Conservation (phyloP, 2,888 invertebrate genomes). For the Melanostoma mellinum region DNA sequence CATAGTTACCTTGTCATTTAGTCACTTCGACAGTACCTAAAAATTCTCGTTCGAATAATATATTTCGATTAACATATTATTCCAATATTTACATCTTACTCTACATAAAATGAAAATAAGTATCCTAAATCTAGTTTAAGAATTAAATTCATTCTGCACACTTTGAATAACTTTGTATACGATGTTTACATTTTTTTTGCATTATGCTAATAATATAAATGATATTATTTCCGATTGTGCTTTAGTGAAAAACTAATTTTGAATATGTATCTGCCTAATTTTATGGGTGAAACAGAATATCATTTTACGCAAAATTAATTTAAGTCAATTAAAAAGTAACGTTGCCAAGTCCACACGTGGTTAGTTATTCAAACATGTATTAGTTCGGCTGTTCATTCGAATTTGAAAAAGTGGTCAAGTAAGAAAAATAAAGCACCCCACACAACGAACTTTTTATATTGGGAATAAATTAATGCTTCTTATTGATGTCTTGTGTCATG, state of each 20-base stretch:
- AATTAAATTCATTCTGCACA: too few species aligned
- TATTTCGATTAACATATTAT: too few species aligned
- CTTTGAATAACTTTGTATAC: not conserved
- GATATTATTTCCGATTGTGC: not conserved
- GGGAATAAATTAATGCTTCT: not conserved
- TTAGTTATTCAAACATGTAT: not conserved
- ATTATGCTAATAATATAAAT: not conserved
- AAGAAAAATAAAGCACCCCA: too few species aligned
- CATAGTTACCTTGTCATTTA: too few species aligned
- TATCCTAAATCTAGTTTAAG: too few species aligned
- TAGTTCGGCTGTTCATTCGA: too few species aligned
- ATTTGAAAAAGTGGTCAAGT: too few species aligned
- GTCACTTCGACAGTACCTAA: too few species aligned
- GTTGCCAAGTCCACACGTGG: slow-evolving; percentile 47
- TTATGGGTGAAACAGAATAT: slow-evolving; percentile 30
- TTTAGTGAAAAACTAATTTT: not conserved
- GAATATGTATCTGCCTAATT: not conserved
- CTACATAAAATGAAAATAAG: too few species aligned
- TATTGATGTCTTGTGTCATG: not conserved
- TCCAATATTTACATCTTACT: too few species aligned
- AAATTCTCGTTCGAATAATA: too few species aligned
- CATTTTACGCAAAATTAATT: slow-evolving; percentile 43
- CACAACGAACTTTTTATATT: not conserved
- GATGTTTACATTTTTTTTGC: not conserved
- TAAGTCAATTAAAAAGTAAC: slow-evolving; percentile 52